Evolutionary conservation across 2,797 vertebrate species (phyloP).

Genomic region (Takifugu ocellatus): DNA sequence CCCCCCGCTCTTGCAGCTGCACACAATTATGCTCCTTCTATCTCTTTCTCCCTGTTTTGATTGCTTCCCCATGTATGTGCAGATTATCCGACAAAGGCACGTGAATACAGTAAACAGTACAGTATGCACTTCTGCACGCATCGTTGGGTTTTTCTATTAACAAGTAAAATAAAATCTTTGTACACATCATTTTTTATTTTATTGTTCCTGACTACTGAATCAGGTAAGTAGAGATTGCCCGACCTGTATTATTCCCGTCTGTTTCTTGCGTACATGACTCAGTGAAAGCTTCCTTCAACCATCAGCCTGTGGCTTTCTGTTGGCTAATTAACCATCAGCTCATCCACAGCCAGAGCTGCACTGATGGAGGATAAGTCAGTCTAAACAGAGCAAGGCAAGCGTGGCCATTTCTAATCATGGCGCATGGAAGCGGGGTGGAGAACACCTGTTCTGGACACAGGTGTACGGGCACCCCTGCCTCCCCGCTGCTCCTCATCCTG

Average conservation of each 20-base stretch:
- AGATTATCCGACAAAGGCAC: conserved; percentile 61
- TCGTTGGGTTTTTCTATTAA: neutral
- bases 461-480: conserved; percentile 57
- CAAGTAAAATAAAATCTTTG: too few species aligned
- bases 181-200: too few species aligned
- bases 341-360: conserved; percentile 43
- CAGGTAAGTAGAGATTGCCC: too few species aligned
- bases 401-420: conserved; percentile 68
- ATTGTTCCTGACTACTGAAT: too few species aligned
- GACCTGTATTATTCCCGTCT: neutral
- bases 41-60: conserved; percentile 44
- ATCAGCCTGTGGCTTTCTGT: conserved; percentile 53
- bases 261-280: neutral
- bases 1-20: conserved; percentile 70
- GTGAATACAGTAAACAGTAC: conserved; percentile 51
- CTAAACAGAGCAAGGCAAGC: conserved; percentile 68
- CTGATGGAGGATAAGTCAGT: conserved; percentile 65
- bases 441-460: conserved; percentile 75
- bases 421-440: conserved; percentile 64
- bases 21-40: conserved; percentile 62
- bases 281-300: conserved; percentile 21
- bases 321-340: conserved; percentile 66
- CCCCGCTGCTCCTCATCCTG: neutral
- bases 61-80: conserved; percentile 60
- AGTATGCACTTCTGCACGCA: conserved; percentile 20